phyloP scores from a whole-genome alignment of 2,888 invertebrate species.

The Drosophila nr. medialis region DNA sequence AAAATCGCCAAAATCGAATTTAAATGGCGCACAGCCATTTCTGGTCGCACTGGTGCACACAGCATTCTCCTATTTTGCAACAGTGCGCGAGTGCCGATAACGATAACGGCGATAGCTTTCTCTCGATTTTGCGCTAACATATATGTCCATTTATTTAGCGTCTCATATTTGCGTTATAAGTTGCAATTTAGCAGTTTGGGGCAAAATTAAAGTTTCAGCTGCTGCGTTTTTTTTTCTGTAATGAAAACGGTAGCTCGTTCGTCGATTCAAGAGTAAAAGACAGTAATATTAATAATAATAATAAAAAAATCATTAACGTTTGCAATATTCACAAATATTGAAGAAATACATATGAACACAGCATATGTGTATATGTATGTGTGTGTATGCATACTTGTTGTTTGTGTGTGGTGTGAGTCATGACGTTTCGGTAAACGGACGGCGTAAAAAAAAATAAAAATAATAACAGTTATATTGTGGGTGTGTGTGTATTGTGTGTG shows the following conservation, averaged over 20 bases:
- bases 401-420: conserved; percentile 75
- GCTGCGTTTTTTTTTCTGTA: conserved; percentile 19
- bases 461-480: conserved; percentile 47
- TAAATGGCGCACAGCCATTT: conserved; percentile 3
- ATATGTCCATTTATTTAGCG: conserved; percentile 3
- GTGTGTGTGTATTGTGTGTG: conserved; percentile 20
- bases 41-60: conserved; percentile 18
- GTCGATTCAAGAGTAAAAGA: background rate
- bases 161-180: conserved; percentile 45
- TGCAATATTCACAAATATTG: conserved; percentile 12
- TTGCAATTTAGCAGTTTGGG: conserved; percentile 48
- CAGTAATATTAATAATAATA: background rate
- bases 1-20: conserved; percentile 14
- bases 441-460: conserved; percentile 56
- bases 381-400: conserved; percentile 60
- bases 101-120: conserved; percentile 1
- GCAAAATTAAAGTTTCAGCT: conserved; percentile 35
- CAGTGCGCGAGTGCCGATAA: conserved; percentile 11
- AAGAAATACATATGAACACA: conserved; percentile 12
- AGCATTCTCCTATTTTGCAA: background rate
- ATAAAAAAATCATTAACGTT: conserved; percentile 1
- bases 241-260: conserved; percentile 7
- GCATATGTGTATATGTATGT: conserved; percentile 16
- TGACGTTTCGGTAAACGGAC: conserved; percentile 69
- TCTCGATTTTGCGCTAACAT: conserved; percentile 20